Base-by-base conservation (phyloP, 2,888 invertebrate genomes). In the Drosophila paranaensis region DNA sequence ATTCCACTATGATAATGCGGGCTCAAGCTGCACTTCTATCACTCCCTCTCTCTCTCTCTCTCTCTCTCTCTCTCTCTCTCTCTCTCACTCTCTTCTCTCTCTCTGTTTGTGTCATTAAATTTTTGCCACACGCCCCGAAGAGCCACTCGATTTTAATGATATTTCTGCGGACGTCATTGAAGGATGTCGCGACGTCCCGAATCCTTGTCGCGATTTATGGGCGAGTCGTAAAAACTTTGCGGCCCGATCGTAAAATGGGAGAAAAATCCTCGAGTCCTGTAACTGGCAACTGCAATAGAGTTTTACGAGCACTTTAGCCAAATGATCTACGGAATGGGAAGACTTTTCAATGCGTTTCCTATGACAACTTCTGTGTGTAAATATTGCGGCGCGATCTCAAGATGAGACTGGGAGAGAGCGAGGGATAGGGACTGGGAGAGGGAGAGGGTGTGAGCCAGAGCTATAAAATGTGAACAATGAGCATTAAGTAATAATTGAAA, bases 261-360 rank as follows among this genome's bases (percentile, higher is more conserved):
- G 20, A 11, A 9, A 60, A 54, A 71, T 68, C 74, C 68, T 68
- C 50, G n/a, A 6, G 56, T 46, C 6, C 46, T 55, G 33, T 6
- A 16, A 16, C 33, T 50, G 33, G 30, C 37, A 54, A 57, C 35
- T 25, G 35, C 40, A 60, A 60, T 50, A 42, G 25, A 33, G 33
- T 72, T 77, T 77, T 66, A 77, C 64, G 73, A 73, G 48, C 76
- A 58, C 33, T 61, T 76, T 71, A 67, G 55, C 48, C 54, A 57
- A 33, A 50, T 42, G 37, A 37, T 33, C 37, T 2, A 37, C 25
- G 25, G 25, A 42, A 16, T 16, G 48, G 14, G 39, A 27, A 25
- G 61, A 70, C 25, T 46, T 62, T 62, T 71, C 67, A 57, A 63
- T 54, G 75, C 51, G 60, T 57, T 63, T 58, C 60, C 33, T 54